Evolutionary conservation across 1,140 invertebrate species (phyloP).

Genomic region (Pachyrhynchus sulphureomaculatus): DNA sequence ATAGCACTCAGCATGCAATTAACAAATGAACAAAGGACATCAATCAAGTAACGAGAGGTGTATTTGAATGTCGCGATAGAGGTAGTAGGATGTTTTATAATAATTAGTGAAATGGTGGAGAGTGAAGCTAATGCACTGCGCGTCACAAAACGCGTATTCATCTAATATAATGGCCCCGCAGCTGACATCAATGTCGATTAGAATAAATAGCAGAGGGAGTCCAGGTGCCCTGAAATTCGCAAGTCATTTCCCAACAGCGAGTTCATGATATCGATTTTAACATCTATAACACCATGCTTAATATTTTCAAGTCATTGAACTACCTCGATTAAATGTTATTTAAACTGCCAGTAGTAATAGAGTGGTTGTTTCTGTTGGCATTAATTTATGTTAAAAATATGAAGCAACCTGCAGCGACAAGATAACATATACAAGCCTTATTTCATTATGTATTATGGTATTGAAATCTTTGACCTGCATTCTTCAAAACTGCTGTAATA

Average conservation of each 20-base stretch:
- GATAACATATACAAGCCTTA: not conserved
- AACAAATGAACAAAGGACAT: slow-evolving; percentile 19
- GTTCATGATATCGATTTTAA: slow-evolving; percentile 30
- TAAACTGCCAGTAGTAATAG: slow-evolving; percentile 5
- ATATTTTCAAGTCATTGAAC: slow-evolving; percentile 32
- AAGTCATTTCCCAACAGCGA: slow-evolving; percentile 38
- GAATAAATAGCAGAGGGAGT: slow-evolving; percentile 35
- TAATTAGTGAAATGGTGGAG: slow-evolving; percentile 38
- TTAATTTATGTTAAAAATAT: slow-evolving; percentile 9
- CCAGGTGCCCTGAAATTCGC: slow-evolving; percentile 41
- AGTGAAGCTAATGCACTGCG: slow-evolving; percentile 35
- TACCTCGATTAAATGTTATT: slow-evolving; percentile 13
- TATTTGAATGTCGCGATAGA: slow-evolving; percentile 20
- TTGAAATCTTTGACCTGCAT: too few relatives aligned
- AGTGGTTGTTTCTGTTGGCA: slow-evolving; percentile 9
- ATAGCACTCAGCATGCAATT: slow-evolving; percentile 9
- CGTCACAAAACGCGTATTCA: slow-evolving; percentile 41
- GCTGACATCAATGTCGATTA: slow-evolving; percentile 39
- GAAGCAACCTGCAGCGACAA: not conserved
- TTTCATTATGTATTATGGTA: too few relatives aligned
- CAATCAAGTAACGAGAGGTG: slow-evolving; percentile 17
- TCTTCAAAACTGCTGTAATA: too few relatives aligned
- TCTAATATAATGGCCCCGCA: slow-evolving; percentile 43
- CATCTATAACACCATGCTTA: slow-evolving; percentile 28
- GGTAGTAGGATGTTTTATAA: slow-evolving; percentile 30